Percentiles rank a stretch among this genome's conserved stretches.
Evolutionary conservation across 2,888 invertebrate species (phyloP).

Genomic region (Matsumyia berberina): DNA sequence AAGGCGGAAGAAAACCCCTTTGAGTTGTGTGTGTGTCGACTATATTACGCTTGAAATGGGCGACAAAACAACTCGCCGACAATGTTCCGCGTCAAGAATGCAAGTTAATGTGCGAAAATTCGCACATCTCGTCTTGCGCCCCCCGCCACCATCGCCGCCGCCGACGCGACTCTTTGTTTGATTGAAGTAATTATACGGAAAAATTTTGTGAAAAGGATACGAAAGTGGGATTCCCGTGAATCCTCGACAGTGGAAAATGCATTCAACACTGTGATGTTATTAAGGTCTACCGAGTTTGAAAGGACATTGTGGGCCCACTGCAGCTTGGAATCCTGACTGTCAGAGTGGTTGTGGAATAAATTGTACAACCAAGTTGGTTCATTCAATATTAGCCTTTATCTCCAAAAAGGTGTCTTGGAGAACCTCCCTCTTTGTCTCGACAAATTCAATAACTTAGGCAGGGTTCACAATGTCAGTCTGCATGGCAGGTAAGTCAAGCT

Average conservation of each 20-base stretch:
- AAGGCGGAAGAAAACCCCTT: slow-evolving; percentile 24
- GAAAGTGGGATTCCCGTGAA: neutral
- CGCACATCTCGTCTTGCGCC: slow-evolving; percentile 51
- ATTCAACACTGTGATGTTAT: too few species aligned
- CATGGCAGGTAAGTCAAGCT: too few species aligned
- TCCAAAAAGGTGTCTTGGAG: too few species aligned
- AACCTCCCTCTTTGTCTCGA: too few species aligned
- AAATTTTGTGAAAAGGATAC: neutral
- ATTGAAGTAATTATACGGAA: neutral
- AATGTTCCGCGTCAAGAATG: slow-evolving; percentile 44
- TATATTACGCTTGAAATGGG: slow-evolving; percentile 46
- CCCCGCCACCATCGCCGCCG: neutral
- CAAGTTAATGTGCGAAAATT: slow-evolving; percentile 72
- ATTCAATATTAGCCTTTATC: too few species aligned
- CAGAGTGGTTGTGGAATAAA: too few species aligned
- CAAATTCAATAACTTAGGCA: too few species aligned
- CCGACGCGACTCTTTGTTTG: neutral
- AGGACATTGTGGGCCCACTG: too few species aligned
- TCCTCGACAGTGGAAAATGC: neutral
- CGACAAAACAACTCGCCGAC: slow-evolving; percentile 56
- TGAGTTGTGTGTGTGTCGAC: slow-evolving; percentile 26
- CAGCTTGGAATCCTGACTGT: too few species aligned
- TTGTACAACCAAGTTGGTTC: too few species aligned
- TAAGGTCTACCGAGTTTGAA: too few species aligned
- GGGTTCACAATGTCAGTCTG: too few species aligned